Evolutionary conservation across 2,888 invertebrate species (phyloP).

Genomic region (Tupiocoris notatus): DNA sequence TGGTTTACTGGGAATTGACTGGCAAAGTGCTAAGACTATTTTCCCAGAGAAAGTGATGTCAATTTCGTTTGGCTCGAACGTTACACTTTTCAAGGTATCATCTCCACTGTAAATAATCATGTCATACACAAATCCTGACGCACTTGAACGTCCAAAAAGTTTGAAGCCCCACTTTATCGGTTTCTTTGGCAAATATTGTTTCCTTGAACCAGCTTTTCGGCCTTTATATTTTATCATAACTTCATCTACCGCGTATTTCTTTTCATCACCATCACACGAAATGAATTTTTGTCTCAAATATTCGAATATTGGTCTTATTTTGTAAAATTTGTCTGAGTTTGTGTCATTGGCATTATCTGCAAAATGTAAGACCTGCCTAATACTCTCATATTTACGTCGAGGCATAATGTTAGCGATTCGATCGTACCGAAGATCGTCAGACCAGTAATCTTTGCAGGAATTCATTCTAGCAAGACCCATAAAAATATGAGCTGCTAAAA

Average conservation of each 20-base stretch:
- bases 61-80: neutral
- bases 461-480: constrained; percentile 19
- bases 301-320: constrained; percentile 23
- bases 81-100: neutral
- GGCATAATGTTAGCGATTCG: constrained; percentile 29
- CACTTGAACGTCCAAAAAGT: neutral
- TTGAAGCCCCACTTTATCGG: constrained; percentile 8
- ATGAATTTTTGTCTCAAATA: constrained; percentile 24
- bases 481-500: constrained; percentile 4
- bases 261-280: neutral
- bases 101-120: neutral
- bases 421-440: neutral
- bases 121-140: neutral
- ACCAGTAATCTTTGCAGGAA: constrained; percentile 20
- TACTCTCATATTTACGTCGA: constrained; percentile 2
- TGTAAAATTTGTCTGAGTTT: constrained; percentile 4
- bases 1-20: neutral
- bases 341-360: neutral
- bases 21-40: neutral
- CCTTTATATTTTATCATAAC: constrained; percentile 53
- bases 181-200: constrained; percentile 51
- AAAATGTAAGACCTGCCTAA: constrained; percentile 15
- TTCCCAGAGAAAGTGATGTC: neutral
- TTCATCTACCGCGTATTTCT: constrained; percentile 45
- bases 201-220: constrained; percentile 51